These are phyloP conservation scores for Plebejus argus DNA, from an alignment of 2,888 invertebrate genomes.

Conservation along the genomic window DNA sequence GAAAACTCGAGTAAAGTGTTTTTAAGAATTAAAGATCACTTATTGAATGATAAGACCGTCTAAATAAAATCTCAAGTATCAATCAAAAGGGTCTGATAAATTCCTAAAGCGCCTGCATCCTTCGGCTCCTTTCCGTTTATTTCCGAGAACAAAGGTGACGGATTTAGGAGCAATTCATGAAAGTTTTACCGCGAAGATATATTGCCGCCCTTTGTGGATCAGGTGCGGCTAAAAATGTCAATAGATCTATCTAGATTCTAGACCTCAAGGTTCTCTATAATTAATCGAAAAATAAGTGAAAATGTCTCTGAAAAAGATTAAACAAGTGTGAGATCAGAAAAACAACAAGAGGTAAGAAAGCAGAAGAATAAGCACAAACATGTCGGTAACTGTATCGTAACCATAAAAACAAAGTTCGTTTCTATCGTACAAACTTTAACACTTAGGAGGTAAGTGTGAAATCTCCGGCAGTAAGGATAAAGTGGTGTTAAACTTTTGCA, in stretches of 20 bases:
- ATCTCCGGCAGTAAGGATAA: constrained; percentile 17
- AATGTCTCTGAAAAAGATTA: not conserved
- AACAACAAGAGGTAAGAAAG: not conserved
- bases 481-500: constrained; percentile 11
- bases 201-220: constrained; percentile 4
- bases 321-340: not conserved
- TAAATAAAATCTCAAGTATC: constrained; percentile 8
- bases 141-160: constrained; percentile 20
- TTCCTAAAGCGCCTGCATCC: not conserved
- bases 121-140: not conserved
- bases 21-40: not conserved
- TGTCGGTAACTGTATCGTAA: not conserved
- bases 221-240: not conserved
- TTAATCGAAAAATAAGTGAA: too few species aligned
- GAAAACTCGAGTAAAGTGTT: constrained; percentile 5
- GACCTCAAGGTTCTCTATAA: too few species aligned
- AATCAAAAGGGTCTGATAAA: constrained; percentile 18
- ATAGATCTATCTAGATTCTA: not conserved
- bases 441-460: constrained; percentile 25
- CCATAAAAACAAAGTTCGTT: constrained; percentile 8
- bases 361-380: not conserved
- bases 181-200: constrained; percentile 6
- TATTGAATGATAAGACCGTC: not conserved
- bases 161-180: constrained; percentile 15
- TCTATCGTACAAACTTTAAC: constrained; percentile 16